These are phyloP conservation scores for Eupithecia tripunctaria DNA, from an alignment of 2,888 invertebrate species.

Conservation along the genomic window DNA sequence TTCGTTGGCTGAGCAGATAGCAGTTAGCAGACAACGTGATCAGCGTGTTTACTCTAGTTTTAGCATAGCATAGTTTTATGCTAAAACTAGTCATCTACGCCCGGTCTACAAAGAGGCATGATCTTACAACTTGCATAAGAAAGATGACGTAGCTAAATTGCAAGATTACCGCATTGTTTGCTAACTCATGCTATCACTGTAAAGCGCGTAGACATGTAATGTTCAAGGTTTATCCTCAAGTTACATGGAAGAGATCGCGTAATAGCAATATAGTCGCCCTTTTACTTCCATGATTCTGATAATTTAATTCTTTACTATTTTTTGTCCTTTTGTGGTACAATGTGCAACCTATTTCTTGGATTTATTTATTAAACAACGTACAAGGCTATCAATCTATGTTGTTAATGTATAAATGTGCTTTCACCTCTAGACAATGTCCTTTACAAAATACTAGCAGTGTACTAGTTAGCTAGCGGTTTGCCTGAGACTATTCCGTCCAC, in stretches of 20 bases:
- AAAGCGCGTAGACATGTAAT: not conserved
- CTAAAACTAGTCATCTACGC: too few relatives aligned
- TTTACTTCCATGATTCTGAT: not conserved
- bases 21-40: not conserved
- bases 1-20: too few relatives aligned
- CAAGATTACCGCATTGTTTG: not conserved
- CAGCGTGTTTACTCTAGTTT: not conserved
- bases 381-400: not conserved
- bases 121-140: not conserved
- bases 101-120: not conserved
- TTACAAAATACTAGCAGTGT: slow-evolving; percentile 1
- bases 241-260: not conserved
- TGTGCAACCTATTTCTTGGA: too few relatives aligned
- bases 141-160: not conserved
- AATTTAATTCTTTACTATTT: not conserved
- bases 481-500: slow-evolving; percentile 1
- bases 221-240: too few relatives aligned
- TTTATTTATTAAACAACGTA: too few relatives aligned
- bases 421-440: not conserved
- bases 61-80: too few relatives aligned
- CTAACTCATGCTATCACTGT: not conserved
- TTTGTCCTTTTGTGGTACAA: not conserved
- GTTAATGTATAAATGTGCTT: not conserved
- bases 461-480: slow-evolving; percentile 1
- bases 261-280: not conserved